phyloP scores from a whole-genome alignment of 2,113 vertebrate genomes.

The Meriones unguiculatus region DNA sequence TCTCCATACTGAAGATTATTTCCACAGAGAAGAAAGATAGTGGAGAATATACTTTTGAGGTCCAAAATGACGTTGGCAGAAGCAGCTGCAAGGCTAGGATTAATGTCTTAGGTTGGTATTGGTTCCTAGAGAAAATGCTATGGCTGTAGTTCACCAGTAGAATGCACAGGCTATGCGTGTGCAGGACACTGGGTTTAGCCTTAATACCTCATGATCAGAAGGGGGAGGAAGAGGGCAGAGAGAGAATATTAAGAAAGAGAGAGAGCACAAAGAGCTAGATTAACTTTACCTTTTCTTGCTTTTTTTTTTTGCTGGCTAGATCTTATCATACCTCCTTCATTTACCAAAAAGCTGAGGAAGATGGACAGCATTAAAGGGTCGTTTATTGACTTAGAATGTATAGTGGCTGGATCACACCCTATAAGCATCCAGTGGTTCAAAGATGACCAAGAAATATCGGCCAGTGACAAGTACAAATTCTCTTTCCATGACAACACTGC shows the following conservation, averaged over 20 bases:
- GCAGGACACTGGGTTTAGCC: too few species aligned
- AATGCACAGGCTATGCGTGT: background rate
- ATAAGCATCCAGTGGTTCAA: constrained; percentile 97
- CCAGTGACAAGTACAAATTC: constrained; percentile 94
- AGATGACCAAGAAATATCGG: constrained; percentile 93
- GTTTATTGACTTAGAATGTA: constrained; percentile 96
- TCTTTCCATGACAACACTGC: constrained; percentile 98
- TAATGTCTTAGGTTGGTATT: constrained; percentile 94
- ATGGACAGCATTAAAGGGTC: constrained; percentile 97
- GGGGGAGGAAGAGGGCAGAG: too few species aligned
- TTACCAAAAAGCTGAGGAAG: constrained; percentile 97
- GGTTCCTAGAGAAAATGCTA: background rate
- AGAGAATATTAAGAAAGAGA: background rate
- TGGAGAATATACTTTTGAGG: constrained; percentile 95
- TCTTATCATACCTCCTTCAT: constrained; percentile 97
- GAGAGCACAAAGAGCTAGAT: background rate
- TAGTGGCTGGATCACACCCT: constrained; percentile 96
- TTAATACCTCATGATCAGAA: background rate
- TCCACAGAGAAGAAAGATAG: constrained; percentile 93
- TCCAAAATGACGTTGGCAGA: constrained; percentile 96
- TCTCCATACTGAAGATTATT: constrained; percentile 94
- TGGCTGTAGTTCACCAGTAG: background rate
- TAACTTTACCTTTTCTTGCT: constrained; percentile 69
- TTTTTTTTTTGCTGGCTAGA: constrained; percentile 88
- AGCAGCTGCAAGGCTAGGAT: constrained; percentile 94